Evolutionary conservation across 2,888 invertebrate genomes (phyloP), one percentile per base, ranked within the genome.

Genomic region (Mylabris sibirica): DNA sequence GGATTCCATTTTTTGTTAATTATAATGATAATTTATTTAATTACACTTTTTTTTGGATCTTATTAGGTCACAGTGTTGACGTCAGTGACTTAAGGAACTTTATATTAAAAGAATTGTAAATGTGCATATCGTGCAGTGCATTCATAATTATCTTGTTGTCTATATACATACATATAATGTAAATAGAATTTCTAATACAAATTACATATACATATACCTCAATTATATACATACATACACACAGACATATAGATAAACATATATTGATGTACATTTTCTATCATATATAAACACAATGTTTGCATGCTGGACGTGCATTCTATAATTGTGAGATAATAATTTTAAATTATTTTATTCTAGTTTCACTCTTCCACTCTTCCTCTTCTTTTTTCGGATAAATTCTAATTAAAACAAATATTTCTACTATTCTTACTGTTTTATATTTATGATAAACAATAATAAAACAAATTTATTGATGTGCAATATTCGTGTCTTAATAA

Each of bases 281-380:
- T 70, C 63, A 65, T 68, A 65, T 68, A 62, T 59, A 67, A 62
- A 60, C 4, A 53, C 4, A 53, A 53, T 72, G 60, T 68, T 68
- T 80, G 82, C 83, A 82, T 81, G 83, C 84, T 80, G 83, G 84
- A 65, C 84, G 81, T 82, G 82, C 82, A 78, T 78, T 73, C 68
- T 67, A 64, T 74, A 69, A 72, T 73, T 74, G 72, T 75, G 74
- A 66, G 73, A 63, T 66, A 8, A 72, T 38, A 69, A 71, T 76
- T 73, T 78, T 81, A 79, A 80, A 80, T 80, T 81, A 80, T 77
- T 80, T 20, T 49, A n/a, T 49, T 49, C 9, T 11, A 9, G 11
- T 2, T 49, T 20, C 12, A n/a, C n/a, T 11, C 49, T 20, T 9
- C 20, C 49, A 20, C 20, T 49, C 20, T 20, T 3, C 14, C 41